Evolutionary conservation across 2,113 vertebrate genomes (phyloP), one percentile per base, ranked within the genome.

Genomic region (Epinephelus moara): DNA sequence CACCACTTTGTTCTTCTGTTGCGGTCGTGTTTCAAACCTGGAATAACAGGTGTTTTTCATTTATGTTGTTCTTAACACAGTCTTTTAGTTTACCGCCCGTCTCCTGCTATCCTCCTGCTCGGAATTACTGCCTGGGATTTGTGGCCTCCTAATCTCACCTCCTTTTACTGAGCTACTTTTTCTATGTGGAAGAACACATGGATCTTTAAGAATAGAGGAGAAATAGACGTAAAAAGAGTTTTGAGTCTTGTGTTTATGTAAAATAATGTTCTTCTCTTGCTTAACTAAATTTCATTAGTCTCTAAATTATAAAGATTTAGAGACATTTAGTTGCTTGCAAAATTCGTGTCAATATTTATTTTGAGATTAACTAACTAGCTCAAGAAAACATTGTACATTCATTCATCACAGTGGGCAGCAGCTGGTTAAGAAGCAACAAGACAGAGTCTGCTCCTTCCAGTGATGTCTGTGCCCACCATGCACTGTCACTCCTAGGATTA

Each of bases 1-100:
- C 52, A 50, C 47, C 50, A 66, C 85, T 93, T 92, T 93, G 81
- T 88, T 92, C 93, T 89, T 69, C 80, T 80, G 79, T 11, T 80
- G 86, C 71, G 14, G 76, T 59, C 80, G 78, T 69, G 67, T 91
- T 87, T 86, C 49, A 90, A 91, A 90, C 89, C 82, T 80, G 77
- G 75, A 88, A 77, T 74, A 92, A 91, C 94, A 94, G 92, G 93
- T 93, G 91, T 88, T 88, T 86, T 84, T 77, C 84, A 86, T 84
- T 90, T 70, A 86, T 85, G 78, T 85, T 82, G 81, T 85, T 78
- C 64, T 82, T 82, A 81, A 79, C 78, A 47, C 59, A 27, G 82
- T 71, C 79, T 84, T 88, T 73, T 81, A 81, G 75, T 89, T 87
- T 83, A 53, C 85, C 10, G 68, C 78, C 88, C 75, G 55, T 78